phyloP scores from a whole-genome alignment of 2,888 invertebrate genomes.

The Aromia moschata region DNA sequence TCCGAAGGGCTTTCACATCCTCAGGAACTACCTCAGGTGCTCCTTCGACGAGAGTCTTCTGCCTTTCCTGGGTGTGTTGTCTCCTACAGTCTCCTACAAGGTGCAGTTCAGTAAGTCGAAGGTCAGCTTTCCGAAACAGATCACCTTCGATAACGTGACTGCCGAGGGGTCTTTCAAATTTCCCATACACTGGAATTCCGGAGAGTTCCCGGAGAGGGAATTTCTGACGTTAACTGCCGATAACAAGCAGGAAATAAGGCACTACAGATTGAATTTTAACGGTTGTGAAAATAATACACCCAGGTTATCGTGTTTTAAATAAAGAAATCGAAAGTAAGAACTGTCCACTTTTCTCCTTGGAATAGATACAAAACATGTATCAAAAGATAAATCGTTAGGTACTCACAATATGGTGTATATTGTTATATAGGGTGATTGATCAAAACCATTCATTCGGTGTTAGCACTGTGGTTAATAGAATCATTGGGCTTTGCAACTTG shows the following conservation, averaged over 20 bases:
- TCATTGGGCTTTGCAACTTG: too few relatives aligned
- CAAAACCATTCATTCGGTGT: too few relatives aligned
- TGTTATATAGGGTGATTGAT: too few relatives aligned
- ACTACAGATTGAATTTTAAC: neutral
- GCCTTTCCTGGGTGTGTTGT: slow-evolving; percentile 28
- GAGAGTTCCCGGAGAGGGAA: neutral
- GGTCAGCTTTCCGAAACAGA: neutral
- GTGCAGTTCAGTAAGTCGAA: neutral
- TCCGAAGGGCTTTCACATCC: slow-evolving; percentile 35
- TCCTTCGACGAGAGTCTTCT: slow-evolving; percentile 24
- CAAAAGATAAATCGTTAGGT: too few relatives aligned
- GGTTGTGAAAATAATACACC: too few relatives aligned
- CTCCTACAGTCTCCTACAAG: slow-evolving; percentile 25
- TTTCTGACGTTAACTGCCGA: neutral
- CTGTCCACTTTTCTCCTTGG: too few relatives aligned
- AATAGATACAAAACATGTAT: too few relatives aligned
- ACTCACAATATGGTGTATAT: too few relatives aligned
- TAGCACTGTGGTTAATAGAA: too few relatives aligned
- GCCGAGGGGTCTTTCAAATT: slow-evolving; percentile 33
- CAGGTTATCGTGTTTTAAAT: too few relatives aligned
- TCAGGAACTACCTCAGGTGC: slow-evolving; percentile 28
- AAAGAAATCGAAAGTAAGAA: too few relatives aligned
- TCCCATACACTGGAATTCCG: slow-evolving; percentile 38
- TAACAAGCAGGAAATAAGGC: neutral
- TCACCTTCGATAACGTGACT: slow-evolving; percentile 36